phyloP scores from a whole-genome alignment of 2,888 invertebrate species.

The Drosophila yooni region DNA sequence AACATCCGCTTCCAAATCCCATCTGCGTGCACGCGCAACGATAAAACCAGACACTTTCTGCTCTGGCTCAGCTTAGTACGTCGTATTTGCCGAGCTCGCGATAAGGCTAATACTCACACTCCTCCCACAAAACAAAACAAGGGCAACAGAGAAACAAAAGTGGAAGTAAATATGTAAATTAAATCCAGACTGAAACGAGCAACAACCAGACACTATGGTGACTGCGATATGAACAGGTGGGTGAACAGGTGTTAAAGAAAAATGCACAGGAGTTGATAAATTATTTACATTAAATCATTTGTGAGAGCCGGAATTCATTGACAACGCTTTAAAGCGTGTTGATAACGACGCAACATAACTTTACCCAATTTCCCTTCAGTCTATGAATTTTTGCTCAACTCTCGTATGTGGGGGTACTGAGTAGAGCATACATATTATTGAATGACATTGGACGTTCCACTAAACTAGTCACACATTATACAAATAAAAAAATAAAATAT shows the following conservation, averaged over 20 bases:
- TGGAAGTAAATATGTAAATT: conserved; percentile 72
- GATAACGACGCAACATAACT: conserved; percentile 45
- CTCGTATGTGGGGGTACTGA: background rate
- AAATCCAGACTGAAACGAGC: conserved; percentile 56
- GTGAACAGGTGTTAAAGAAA: conserved; percentile 21
- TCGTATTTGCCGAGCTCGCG: conserved; percentile 36
- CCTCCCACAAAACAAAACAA: conserved; percentile 4
- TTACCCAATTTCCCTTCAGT: conserved; percentile 5
- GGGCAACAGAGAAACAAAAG: conserved; percentile 14
- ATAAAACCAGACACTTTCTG: conserved; percentile 41
- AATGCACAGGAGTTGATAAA: conserved; percentile 58
- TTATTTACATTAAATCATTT: conserved; percentile 66
- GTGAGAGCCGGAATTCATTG: conserved; percentile 10
- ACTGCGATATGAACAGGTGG: conserved; percentile 47
- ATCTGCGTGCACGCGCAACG: conserved; percentile 18
- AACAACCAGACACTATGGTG: conserved; percentile 24
- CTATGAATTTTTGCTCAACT: conserved; percentile 9
- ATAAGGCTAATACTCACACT: conserved; percentile 37
- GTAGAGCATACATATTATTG: conserved; percentile 4
- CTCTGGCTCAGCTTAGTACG: conserved; percentile 55
- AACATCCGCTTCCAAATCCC: background rate
- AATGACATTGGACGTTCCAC: background rate
- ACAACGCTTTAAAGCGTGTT: conserved; percentile 14
- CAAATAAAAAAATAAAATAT: background rate
- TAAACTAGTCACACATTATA: background rate